phyloP scores from a whole-genome alignment of 2,888 invertebrate species.

The Hipparchia sbordonii region DNA sequence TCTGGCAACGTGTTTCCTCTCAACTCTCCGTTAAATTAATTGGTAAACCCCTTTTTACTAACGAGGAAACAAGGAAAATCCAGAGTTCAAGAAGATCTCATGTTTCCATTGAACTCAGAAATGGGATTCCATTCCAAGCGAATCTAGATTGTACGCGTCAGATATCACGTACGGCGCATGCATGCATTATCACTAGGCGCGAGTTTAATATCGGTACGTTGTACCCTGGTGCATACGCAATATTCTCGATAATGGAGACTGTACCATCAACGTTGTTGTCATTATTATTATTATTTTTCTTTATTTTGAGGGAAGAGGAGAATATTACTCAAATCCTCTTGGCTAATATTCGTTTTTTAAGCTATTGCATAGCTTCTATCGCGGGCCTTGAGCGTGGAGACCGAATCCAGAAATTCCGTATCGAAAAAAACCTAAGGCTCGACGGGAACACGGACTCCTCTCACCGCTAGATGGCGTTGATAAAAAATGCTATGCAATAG shows the following conservation, averaged over 20 bases:
- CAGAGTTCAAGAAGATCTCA: not conserved
- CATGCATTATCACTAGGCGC: conserved; percentile 13
- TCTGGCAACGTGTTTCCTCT: not conserved
- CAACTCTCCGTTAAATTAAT: not conserved
- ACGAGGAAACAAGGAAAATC: not conserved
- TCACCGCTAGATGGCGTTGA: too few relatives aligned
- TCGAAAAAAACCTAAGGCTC: too few relatives aligned
- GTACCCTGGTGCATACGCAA: conserved; percentile 4
- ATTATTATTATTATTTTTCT: not conserved
- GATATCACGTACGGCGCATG: not conserved
- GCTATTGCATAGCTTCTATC: too few relatives aligned
- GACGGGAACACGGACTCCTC: too few relatives aligned
- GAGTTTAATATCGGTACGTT: conserved; percentile 20
- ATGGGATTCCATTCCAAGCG: not conserved
- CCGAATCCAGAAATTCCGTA: too few relatives aligned
- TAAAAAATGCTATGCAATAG: too few relatives aligned
- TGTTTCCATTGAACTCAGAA: conserved; percentile 1
- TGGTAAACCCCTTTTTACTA: not conserved
- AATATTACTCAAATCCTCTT: too few relatives aligned
- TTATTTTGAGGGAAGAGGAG: too few relatives aligned
- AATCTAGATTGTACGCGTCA: not conserved
- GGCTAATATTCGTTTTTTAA: too few relatives aligned
- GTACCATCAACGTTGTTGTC: not conserved
- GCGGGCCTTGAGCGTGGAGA: too few relatives aligned
- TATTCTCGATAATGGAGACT: conserved; percentile 7